Evolutionary conservation across 2,888 invertebrate genomes (phyloP).

Genomic region (Poecilobothrus nobilitatus): DNA sequence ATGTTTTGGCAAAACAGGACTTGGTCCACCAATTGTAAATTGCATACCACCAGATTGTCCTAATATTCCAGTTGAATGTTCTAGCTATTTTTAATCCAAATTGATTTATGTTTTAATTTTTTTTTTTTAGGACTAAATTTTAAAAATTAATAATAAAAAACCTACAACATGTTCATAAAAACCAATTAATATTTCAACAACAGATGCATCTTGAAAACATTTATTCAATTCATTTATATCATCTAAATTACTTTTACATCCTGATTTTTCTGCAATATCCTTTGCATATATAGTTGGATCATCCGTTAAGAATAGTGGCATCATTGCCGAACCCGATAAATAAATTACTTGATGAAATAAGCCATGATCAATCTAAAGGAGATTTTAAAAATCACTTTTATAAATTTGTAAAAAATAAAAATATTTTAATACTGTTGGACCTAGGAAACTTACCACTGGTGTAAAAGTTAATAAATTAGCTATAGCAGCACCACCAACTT

Average conservation of each 20-base stretch:
- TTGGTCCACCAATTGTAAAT: slow-evolving; percentile 40
- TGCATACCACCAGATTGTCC: slow-evolving; percentile 39
- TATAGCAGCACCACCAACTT: slow-evolving; percentile 48
- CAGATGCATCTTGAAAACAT: slow-evolving; percentile 34
- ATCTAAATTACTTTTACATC: slow-evolving; percentile 31
- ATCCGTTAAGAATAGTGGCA: slow-evolving; percentile 46
- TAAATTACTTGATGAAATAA: slow-evolving; percentile 47
- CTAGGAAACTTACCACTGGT: slow-evolving; percentile 35
- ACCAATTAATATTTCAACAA: slow-evolving; percentile 32
- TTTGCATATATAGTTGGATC: slow-evolving; percentile 41
- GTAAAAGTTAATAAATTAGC: slow-evolving; percentile 44
- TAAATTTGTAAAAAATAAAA: background rate
- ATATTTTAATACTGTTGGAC: background rate
- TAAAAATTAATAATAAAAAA: slow-evolving; percentile 9
- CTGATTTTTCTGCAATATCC: slow-evolving; percentile 37
- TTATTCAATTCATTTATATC: slow-evolving; percentile 33
- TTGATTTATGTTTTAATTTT: background rate
- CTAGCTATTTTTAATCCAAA: slow-evolving; percentile 26
- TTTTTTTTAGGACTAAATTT: background rate
- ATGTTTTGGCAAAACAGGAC: slow-evolving; percentile 36
- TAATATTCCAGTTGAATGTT: slow-evolving; percentile 34
- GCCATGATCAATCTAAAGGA: slow-evolving; percentile 33
- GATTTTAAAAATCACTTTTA: background rate
- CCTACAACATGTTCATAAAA: slow-evolving; percentile 37
- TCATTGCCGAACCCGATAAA: slow-evolving; percentile 48